Base-by-base conservation (phyloP, 2,113 vertebrate species). In the Phyllostomus hastatus region DNA sequence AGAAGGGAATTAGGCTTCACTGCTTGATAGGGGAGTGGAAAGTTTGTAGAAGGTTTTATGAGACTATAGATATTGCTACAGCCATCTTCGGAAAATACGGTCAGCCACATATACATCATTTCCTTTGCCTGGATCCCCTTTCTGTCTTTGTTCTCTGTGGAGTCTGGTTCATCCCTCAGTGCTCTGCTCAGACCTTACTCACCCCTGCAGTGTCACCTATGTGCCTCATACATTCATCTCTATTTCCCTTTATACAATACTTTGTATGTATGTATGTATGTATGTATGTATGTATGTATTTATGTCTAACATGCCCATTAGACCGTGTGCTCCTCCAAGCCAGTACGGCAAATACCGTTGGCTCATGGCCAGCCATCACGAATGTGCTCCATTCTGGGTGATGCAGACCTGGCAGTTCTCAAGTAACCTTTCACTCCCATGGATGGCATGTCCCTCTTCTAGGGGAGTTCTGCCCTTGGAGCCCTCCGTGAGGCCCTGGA, bases 31-130 rank as follows among this genome's bases (percentile, higher is more conserved):
- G 26, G 1, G 10, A 38, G 22, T 72, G 35, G n/a, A 78, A 96
- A 92, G 52, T 73, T 89, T 93, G 83, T 64, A 75, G 94, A 88
- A 88, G 70, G n/a, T 61, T 79, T 90, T 85, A 66, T 85, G 38
- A 8, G 14, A 31, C 78, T 67, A 66, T 57, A 61, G 28, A 90
- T 43, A 92, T 1, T 17, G 24, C 33, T 28, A 22, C 6, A 33
- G 67, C 1, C 2, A 11, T 82, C 54, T 76, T 73, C 41, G 79
- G 78, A 61, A 90, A 76, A 57, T 10, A 72, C 1, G 57, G 1
- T 46, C 16, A 78, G 7, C 12, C 33, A 50, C 38, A 69, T n/a
- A 41, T 9, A 33, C 4, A 0, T n/a, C 52, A 57, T 59, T 81
- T 61, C 0, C 61, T 82, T 75, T 24, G 28, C 17, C 8, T 43